Conservation (phyloP, 2,888 invertebrate species). For the Drosophila pseudotakahashii region DNA sequence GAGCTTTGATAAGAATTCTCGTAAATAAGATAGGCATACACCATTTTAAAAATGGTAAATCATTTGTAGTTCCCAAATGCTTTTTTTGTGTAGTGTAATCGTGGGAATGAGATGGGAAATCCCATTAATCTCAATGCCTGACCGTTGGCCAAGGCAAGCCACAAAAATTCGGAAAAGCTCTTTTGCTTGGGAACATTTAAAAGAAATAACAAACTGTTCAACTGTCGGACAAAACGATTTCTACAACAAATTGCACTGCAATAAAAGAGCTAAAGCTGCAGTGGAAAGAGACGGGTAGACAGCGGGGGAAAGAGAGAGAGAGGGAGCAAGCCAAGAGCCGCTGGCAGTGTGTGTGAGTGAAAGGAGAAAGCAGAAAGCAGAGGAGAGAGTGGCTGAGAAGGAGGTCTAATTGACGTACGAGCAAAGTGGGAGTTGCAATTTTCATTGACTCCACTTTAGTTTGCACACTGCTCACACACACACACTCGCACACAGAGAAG, state of each 20-base stretch:
- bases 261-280: conserved; percentile 67
- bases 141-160: conserved; percentile 65
- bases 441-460: conserved; percentile 83
- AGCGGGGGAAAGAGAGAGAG: conserved; percentile 18
- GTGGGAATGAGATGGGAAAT: not conserved
- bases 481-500: conserved; percentile 9
- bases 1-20: too few relatives aligned
- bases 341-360: conserved; percentile 48
- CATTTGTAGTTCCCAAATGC: not conserved
- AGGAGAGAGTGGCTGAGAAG: conserved; percentile 50
- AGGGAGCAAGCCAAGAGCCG: conserved; percentile 23
- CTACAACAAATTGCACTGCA: conserved; percentile 82
- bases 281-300: conserved; percentile 6
- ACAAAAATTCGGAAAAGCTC: conserved; percentile 78
- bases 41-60: not conserved
- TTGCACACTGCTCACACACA: conserved; percentile 35
- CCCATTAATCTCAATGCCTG: conserved; percentile 59
- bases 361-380: conserved; percentile 15
- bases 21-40: too few relatives aligned
- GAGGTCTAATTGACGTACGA: conserved; percentile 83
- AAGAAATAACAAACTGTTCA: conserved; percentile 80
- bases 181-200: conserved; percentile 79
- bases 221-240: conserved; percentile 81
- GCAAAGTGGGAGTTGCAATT: conserved; percentile 82
- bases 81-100: not conserved